These are phyloP conservation scores for Phalanger gymnotis DNA, from an alignment of 2,797 vertebrate genomes.

Conservation along the genomic window DNA sequence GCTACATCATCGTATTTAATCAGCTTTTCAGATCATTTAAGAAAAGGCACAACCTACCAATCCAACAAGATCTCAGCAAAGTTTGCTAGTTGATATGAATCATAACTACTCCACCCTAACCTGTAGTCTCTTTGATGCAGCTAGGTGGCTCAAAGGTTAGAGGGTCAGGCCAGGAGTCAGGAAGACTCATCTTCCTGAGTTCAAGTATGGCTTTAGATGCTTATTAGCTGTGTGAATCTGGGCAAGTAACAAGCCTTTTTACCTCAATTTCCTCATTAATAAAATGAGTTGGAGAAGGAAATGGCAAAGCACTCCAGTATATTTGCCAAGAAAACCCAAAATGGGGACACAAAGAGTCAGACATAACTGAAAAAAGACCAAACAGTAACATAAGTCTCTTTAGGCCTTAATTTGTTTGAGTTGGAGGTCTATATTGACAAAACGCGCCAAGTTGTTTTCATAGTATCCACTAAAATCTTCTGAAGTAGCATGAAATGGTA, in stretches of 20 bases:
- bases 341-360: neutral
- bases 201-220: neutral
- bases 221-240: neutral
- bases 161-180: neutral
- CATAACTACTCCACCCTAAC: neutral
- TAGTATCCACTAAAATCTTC: neutral
- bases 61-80: neutral
- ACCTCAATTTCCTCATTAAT: neutral
- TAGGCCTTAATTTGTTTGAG: neutral
- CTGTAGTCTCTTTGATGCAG: neutral
- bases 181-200: neutral
- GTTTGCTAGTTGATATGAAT: conserved; percentile 8
- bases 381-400: neutral
- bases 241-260: neutral
- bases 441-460: conserved; percentile 13
- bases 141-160: neutral
- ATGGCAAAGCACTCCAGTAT: neutral
- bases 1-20: conserved; percentile 22
- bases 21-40: conserved; percentile 9
- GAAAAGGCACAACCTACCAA: neutral
- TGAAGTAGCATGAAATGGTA: neutral
- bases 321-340: neutral
- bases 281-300: neutral
- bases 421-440: neutral
- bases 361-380: neutral